These are phyloP conservation scores for Gorsachius goisagi DNA, from an alignment of 2,113 vertebrate genomes.

Conservation along the genomic window DNA sequence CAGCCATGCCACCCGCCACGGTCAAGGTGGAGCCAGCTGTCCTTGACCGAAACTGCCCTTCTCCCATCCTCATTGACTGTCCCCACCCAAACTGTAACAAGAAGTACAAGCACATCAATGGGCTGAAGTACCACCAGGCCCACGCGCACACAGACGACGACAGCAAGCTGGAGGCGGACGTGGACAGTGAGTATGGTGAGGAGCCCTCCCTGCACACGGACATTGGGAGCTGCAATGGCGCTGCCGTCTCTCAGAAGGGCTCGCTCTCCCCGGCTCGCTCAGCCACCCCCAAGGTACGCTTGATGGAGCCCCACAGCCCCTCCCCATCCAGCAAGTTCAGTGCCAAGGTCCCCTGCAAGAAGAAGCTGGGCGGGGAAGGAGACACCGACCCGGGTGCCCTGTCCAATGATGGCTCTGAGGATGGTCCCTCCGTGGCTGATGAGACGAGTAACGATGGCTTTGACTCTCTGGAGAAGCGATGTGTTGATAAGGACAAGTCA, in stretches of 20 bases:
- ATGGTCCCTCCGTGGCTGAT: slow-evolving; percentile 88
- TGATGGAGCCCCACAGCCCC: slow-evolving; percentile 92
- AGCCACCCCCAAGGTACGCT: slow-evolving; percentile 91
- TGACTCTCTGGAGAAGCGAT: slow-evolving; percentile 86
- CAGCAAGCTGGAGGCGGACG: slow-evolving; percentile 91
- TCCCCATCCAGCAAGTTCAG: slow-evolving; percentile 92
- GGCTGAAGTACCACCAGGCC: slow-evolving; percentile 97
- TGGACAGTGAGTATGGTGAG: slow-evolving; percentile 93
- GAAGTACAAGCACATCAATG: slow-evolving; percentile 99
- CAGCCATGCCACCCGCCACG: slow-evolving; percentile 63
- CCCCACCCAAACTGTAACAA: slow-evolving; percentile 99
- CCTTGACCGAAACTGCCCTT: slow-evolving; percentile 90
- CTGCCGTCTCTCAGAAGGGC: slow-evolving; percentile 87
- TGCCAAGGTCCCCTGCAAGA: slow-evolving; percentile 88
- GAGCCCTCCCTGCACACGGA: slow-evolving; percentile 88
- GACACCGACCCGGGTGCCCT: slow-evolving; percentile 85
- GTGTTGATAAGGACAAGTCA: slow-evolving; percentile 82
- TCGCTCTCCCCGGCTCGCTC: slow-evolving; percentile 94
- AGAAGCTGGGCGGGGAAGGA: slow-evolving; percentile 82
- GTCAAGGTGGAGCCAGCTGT: slow-evolving; percentile 86
- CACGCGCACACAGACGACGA: slow-evolving; percentile 95
- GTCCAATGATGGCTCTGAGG: slow-evolving; percentile 90
- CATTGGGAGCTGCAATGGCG: slow-evolving; percentile 89
- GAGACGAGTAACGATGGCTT: slow-evolving; percentile 94
- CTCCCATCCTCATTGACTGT: slow-evolving; percentile 96